Base-by-base conservation (phyloP, 2,113 vertebrate species). In the Crotalus horridus region DNA sequence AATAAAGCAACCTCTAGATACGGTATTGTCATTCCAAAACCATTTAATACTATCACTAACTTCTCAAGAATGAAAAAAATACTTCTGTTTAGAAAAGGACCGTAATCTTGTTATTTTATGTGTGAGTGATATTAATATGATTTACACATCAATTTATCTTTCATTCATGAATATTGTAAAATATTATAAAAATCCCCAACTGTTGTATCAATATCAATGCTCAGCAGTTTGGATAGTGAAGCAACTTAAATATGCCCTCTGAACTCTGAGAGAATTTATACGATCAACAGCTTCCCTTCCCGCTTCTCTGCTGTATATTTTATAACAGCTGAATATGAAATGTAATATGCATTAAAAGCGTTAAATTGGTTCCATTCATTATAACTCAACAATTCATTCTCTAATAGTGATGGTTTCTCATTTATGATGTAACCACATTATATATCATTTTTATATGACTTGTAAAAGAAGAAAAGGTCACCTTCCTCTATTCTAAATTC, bases 1-100 rank as follows among this genome's bases (percentile, higher is more conserved):
- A 95, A 93, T 85, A 88, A 94, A 51, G 92, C 90, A 96, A 61
- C 95, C 95, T 96, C 20, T 90, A 92, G 81, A 94, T 93, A 92
- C 43, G 90, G 48, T 91, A 92, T 93, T 88, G 43, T 89, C 43
- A 89, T 85, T 89, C 93, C 94, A 95, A 93, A 91, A 23, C 39
- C 81, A 51, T 12, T 92, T 94, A 94, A 92, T 74, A 90, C 15
- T 59, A 94, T 94, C 48, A 95, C 93, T 92, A 92, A 69, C 91
- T 93, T 64, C 93, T 96, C 92, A 92, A 93, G 29, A 54, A 97
- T 89, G 54, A 88, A 96, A 95, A 26, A 39, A 87, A 96, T 54
- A 1, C 26, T 91, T 96, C 94, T 95, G 20, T 94, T 94, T 91
- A 89, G 95, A 97, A 97, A 91, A 89, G 88, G 93, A 92, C 81